phyloP scores from a whole-genome alignment of 2,888 invertebrate species.

The Calliphora vomitoria region DNA sequence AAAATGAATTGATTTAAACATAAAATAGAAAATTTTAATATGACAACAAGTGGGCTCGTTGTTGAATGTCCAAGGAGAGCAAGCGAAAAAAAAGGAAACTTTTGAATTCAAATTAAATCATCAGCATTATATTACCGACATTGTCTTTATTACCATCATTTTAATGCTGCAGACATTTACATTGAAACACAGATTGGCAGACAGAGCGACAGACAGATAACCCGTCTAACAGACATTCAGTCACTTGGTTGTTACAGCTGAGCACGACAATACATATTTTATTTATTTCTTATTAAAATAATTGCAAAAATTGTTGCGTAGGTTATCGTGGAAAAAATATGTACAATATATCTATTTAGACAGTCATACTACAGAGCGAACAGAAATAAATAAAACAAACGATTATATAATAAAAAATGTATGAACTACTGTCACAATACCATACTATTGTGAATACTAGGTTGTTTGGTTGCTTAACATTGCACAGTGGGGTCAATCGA shows the following conservation, averaged over 20 bases:
- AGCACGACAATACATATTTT: constrained; percentile 12
- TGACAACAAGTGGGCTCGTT: neutral
- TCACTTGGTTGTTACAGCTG: neutral
- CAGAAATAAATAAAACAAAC: neutral
- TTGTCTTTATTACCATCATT: constrained; percentile 19
- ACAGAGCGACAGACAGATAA: neutral
- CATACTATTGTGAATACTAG: too few species aligned
- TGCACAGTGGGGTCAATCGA: too few species aligned
- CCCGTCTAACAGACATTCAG: too few species aligned
- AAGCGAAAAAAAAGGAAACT: neutral
- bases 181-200: neutral
- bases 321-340: neutral
- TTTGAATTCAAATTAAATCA: constrained; percentile 39
- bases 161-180: neutral
- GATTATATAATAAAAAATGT: too few species aligned
- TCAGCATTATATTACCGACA: constrained; percentile 28
- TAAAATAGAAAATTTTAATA: neutral
- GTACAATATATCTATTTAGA: neutral
- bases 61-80: neutral
- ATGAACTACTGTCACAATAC: too few species aligned
- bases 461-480: too few species aligned
- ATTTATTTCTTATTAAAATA: constrained; percentile 25
- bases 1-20: neutral
- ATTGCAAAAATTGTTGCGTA: constrained; percentile 33
- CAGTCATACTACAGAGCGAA: neutral